Evolutionary conservation across 2,797 vertebrate species (phyloP).

Genomic region (Pipistrellus kuhlii): DNA sequence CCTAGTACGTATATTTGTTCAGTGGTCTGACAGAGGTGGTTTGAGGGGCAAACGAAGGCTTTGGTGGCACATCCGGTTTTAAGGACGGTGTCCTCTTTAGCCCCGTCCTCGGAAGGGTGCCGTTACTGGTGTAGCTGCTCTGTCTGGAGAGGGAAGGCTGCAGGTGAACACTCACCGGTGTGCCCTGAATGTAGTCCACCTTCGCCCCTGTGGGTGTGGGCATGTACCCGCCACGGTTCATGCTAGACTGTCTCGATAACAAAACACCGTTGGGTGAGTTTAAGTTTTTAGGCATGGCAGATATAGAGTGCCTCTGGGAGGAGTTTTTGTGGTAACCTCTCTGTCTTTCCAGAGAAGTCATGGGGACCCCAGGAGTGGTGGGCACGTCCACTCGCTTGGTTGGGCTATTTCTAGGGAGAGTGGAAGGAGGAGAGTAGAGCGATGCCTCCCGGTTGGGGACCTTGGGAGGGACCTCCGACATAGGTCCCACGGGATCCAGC

Average conservation of each 20-base stretch:
- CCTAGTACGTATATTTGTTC: constrained; percentile 98
- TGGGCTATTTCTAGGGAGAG: constrained; percentile 97
- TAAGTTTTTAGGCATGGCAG: constrained; percentile 95
- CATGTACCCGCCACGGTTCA: constrained; percentile 95
- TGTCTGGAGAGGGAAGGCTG: constrained; percentile 96
- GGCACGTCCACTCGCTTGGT: constrained; percentile 98
- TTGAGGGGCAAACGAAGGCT: constrained; percentile 97
- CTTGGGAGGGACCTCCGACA: constrained; percentile 96
- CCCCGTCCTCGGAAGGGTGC: constrained; percentile 96
- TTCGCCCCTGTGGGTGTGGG: constrained; percentile 93
- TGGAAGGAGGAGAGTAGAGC: constrained; percentile 97
- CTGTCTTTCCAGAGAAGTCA: constrained; percentile 97
- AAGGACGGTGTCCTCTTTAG: constrained; percentile 97
- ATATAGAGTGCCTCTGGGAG: constrained; percentile 97
- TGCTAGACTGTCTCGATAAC: constrained; percentile 96
- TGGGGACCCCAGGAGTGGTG: constrained; percentile 93
- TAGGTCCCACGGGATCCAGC: constrained; percentile 95
- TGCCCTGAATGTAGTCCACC: constrained; percentile 96
- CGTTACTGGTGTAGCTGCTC: constrained; percentile 96
- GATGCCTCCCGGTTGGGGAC: constrained; percentile 98
- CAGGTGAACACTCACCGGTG: constrained; percentile 92
- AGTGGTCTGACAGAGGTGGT: constrained; percentile 95
- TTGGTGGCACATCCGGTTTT: constrained; percentile 99
- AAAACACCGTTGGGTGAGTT: constrained; percentile 95
- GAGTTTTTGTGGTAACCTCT: constrained; percentile 97